These are phyloP conservation scores for Panagrolaimus sp. DNA, from an alignment of 1,140 invertebrate genomes.

Conservation along the genomic window DNA sequence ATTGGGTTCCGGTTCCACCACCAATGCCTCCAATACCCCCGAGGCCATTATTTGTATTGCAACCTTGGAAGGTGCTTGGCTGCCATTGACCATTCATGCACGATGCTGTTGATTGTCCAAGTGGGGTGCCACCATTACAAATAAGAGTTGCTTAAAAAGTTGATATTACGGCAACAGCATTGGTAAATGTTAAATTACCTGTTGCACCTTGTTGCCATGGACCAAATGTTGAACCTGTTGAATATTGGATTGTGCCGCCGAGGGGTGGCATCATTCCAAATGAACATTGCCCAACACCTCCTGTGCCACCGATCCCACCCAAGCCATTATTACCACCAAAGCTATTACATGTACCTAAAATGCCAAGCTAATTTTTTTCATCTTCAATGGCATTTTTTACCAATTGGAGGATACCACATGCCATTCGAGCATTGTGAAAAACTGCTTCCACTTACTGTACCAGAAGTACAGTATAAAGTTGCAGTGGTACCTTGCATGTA, in stretches of 20 bases:
- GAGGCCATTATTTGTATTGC: neutral
- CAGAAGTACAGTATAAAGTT: neutral
- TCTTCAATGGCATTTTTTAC: neutral
- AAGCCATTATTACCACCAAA: neutral
- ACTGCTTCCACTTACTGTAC: neutral
- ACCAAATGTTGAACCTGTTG: neutral
- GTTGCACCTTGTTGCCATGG: neutral
- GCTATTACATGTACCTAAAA: neutral
- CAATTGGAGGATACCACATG: neutral
- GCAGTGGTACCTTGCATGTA: neutral
- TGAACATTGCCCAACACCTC: neutral
- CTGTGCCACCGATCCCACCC: neutral
- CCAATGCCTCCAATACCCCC: neutral
- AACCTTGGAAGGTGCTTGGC: neutral
- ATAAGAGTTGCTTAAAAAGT: neutral
- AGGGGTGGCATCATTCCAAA: neutral
- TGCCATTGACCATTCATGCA: neutral
- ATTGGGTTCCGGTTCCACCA: neutral
- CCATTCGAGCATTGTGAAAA: neutral
- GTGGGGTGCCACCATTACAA: neutral
- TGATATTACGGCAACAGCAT: too few species aligned
- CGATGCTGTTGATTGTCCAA: neutral
- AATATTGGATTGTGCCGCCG: neutral
- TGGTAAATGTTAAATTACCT: too few species aligned
- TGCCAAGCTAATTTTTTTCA: too few species aligned